phyloP scores from a whole-genome alignment of 1,140 invertebrate species.

The Doryteuthis pealeii region DNA sequence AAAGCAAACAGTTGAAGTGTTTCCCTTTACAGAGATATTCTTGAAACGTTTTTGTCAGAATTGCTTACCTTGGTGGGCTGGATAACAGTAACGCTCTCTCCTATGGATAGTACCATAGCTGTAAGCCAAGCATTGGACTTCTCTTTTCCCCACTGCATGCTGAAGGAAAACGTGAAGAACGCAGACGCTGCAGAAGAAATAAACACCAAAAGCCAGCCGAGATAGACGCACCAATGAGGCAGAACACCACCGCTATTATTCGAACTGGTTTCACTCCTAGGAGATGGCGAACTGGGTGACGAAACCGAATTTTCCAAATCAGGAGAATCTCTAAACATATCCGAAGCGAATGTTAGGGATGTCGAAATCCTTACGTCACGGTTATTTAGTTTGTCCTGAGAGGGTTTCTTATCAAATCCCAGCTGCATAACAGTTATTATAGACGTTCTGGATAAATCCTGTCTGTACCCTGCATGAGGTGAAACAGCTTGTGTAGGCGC shows the following conservation, averaged over 20 bases:
- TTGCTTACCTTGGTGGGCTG: conserved; percentile 43
- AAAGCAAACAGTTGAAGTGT: too few relatives aligned
- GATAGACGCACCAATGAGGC: conserved; percentile 39
- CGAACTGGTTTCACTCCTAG: not conserved
- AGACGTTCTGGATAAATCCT: not conserved
- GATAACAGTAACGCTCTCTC: conserved; percentile 35
- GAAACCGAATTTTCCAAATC: conserved; percentile 5
- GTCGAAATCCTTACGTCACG: too few relatives aligned
- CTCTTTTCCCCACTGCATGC: conserved; percentile 48
- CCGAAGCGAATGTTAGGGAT: not conserved
- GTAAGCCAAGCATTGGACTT: conserved; percentile 44
- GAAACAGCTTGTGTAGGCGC: not conserved
- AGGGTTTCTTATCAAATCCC: not conserved
- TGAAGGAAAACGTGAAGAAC: conserved; percentile 50
- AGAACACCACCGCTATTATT: conserved; percentile 23
- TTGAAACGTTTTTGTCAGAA: too few relatives aligned
- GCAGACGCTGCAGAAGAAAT: conserved; percentile 27
- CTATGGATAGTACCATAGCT: conserved; percentile 39
- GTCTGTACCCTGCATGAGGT: not conserved
- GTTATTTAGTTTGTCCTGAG: too few relatives aligned
- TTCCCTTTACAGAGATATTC: too few relatives aligned
- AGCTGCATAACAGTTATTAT: not conserved
- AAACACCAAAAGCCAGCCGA: conserved; percentile 41
- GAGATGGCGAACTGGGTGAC: not conserved
- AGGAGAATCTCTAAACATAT: not conserved